Conservation (phyloP, 2,113 vertebrate species). For the Etheostoma cragini region DNA sequence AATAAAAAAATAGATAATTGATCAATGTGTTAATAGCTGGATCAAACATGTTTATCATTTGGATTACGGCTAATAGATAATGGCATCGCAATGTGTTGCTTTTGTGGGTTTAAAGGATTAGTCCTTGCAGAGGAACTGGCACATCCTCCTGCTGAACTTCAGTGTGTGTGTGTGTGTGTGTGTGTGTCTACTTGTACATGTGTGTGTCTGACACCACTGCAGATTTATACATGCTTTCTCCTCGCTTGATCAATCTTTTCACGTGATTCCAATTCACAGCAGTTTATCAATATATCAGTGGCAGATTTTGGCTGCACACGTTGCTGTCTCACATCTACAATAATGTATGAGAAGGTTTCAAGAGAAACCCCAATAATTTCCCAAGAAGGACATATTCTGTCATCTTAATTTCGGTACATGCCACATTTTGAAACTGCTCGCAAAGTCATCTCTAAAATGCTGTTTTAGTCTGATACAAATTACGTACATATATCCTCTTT, state of each 20-base stretch:
- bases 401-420: background rate
- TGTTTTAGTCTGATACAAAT: background rate
- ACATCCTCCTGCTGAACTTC: slow-evolving; percentile 36
- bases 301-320: slow-evolving; percentile 23
- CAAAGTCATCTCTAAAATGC: background rate
- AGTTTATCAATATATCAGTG: slow-evolving; percentile 29
- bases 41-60: slow-evolving; percentile 63
- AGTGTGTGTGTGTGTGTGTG: slow-evolving; percentile 20
- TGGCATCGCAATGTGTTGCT: slow-evolving; percentile 54
- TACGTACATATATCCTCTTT: background rate
- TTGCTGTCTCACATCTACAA: background rate
- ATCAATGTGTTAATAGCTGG: slow-evolving; percentile 61
- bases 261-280: slow-evolving; percentile 26
- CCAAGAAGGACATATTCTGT: background rate
- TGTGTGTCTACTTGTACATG: slow-evolving; percentile 7
- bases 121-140: slow-evolving; percentile 37
- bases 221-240: slow-evolving; percentile 44
- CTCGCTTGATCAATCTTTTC: slow-evolving; percentile 39
- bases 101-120: slow-evolving; percentile 73
- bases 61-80: slow-evolving; percentile 71
- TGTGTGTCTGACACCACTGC: slow-evolving; percentile 49
- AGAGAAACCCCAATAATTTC: slow-evolving; percentile 12
- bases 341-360: background rate
- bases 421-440: background rate
- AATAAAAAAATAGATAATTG: slow-evolving; percentile 49